phyloP scores from a whole-genome alignment of 2,888 invertebrate species.

The Tuberolachnus salignus region DNA sequence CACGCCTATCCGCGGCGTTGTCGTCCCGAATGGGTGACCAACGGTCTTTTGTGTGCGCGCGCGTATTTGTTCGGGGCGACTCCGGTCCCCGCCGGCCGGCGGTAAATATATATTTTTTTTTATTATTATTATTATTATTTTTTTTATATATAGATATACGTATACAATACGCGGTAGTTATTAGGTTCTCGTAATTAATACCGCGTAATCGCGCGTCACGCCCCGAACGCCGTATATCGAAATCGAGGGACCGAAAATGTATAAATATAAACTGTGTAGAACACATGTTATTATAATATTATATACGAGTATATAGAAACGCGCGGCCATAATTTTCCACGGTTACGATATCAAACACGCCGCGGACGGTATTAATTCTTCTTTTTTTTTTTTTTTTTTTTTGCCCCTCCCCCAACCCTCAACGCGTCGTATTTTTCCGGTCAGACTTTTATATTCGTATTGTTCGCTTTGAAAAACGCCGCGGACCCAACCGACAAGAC shows the following conservation, averaged over 20 bases:
- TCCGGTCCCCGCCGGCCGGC: not conserved
- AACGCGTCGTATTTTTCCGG: not conserved
- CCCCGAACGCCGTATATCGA: slow-evolving; percentile 20
- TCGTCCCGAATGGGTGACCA: slow-evolving; percentile 47
- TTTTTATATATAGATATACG: too few species aligned
- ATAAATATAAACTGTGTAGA: too few species aligned
- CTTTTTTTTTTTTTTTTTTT: too few species aligned
- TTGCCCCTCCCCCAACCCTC: too few species aligned
- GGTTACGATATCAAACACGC: not conserved
- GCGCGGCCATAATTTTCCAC: not conserved
- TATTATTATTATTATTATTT: too few species aligned
- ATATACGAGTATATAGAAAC: too few species aligned
- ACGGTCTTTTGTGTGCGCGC: slow-evolving; percentile 33
- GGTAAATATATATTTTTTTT: too few species aligned
- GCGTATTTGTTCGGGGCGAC: slow-evolving; percentile 37
- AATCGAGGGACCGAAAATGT: not conserved
- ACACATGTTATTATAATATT: too few species aligned
- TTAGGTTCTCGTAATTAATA: slow-evolving; percentile 47
- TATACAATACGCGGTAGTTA: slow-evolving; percentile 21
- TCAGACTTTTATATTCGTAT: too few species aligned
- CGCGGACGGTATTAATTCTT: not conserved
- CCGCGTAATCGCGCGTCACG: slow-evolving; percentile 34
- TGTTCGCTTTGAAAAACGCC: not conserved
- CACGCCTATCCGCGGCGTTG: slow-evolving; percentile 31
- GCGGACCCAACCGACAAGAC: too few species aligned